Conservation (phyloP, 2,888 invertebrate genomes). For the Melitaea athalia region DNA sequence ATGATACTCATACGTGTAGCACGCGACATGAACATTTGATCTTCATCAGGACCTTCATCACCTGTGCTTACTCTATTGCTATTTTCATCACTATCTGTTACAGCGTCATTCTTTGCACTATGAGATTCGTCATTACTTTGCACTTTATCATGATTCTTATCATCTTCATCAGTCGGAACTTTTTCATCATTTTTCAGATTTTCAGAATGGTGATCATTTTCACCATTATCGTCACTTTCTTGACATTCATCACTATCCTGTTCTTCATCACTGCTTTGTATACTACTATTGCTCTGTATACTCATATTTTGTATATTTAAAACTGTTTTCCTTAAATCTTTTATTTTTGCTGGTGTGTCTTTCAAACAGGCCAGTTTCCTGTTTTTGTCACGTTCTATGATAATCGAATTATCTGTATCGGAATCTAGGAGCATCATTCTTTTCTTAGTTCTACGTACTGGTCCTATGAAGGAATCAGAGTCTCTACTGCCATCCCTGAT, state of each 20-base stretch:
- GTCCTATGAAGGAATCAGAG: conserved; percentile 49
- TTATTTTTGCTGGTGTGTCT: conserved; percentile 65
- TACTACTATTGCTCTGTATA: conserved; percentile 39
- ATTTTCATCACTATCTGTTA: conserved; percentile 23
- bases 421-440: conserved; percentile 67
- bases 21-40: conserved; percentile 71
- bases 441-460: conserved; percentile 59
- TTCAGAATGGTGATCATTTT: conserved; percentile 25
- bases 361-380: conserved; percentile 63
- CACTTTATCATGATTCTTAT: conserved; percentile 9
- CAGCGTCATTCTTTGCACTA: conserved; percentile 33
- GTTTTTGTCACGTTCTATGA: conserved; percentile 62
- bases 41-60: conserved; percentile 54
- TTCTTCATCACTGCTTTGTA: conserved; percentile 31
- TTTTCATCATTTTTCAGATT: conserved; percentile 11
- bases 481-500: conserved; percentile 46
- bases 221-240: conserved; percentile 35
- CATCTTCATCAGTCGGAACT: background rate
- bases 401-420: conserved; percentile 71
- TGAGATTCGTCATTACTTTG: conserved; percentile 25
- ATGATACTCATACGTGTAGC: conserved; percentile 78
- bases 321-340: conserved; percentile 26
- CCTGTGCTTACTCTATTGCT: conserved; percentile 37
- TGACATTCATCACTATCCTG: conserved; percentile 20
- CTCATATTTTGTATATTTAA: conserved; percentile 39